These are phyloP conservation scores for Holothuria leucospilota DNA, from an alignment of 53 echinoderm and acorn worm genomes.

Conservation along the genomic window DNA sequence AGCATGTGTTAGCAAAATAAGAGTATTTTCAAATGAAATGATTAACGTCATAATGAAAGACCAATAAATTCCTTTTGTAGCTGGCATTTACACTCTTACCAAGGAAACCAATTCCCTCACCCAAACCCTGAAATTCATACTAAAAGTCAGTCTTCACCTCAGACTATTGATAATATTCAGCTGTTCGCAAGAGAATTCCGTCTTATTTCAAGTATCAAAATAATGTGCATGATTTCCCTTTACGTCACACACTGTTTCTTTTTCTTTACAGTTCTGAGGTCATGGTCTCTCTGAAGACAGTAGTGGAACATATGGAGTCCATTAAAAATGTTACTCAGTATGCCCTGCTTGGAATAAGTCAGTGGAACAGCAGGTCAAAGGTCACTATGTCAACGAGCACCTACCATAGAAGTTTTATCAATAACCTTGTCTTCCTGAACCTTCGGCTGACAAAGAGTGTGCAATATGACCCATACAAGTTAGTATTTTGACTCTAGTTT, in stretches of 20 bases:
- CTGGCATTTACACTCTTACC: too few relatives aligned
- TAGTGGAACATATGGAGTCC: slow-evolving; percentile 77
- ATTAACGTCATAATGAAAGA: too few relatives aligned
- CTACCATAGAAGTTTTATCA: slow-evolving; percentile 62
- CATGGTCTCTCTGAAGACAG: slow-evolving; percentile 70
- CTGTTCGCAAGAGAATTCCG: too few relatives aligned
- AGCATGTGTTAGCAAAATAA: too few relatives aligned
- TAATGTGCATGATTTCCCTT: too few relatives aligned
- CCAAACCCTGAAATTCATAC: too few relatives aligned
- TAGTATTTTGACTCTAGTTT: not conserved
- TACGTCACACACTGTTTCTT: not conserved
- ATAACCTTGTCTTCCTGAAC: slow-evolving; percentile 88
- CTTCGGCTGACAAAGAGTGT: slow-evolving; percentile 76
- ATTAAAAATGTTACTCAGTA: slow-evolving; percentile 69
- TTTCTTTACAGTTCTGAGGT: slow-evolving; percentile 62
- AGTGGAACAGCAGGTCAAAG: slow-evolving; percentile 76
- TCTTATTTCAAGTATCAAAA: too few relatives aligned
- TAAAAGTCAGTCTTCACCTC: too few relatives aligned
- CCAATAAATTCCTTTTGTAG: too few relatives aligned
- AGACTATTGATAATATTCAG: too few relatives aligned
- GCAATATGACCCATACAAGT: slow-evolving; percentile 92
- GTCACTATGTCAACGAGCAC: slow-evolving; percentile 17
- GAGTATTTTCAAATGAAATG: too few relatives aligned
- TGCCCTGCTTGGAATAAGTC: slow-evolving; percentile 79
- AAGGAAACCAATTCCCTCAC: too few relatives aligned